Evolutionary conservation across 2,888 invertebrate species (phyloP), one percentile per base, ranked within the genome.

Genomic region (Danaus chrysippus): DNA sequence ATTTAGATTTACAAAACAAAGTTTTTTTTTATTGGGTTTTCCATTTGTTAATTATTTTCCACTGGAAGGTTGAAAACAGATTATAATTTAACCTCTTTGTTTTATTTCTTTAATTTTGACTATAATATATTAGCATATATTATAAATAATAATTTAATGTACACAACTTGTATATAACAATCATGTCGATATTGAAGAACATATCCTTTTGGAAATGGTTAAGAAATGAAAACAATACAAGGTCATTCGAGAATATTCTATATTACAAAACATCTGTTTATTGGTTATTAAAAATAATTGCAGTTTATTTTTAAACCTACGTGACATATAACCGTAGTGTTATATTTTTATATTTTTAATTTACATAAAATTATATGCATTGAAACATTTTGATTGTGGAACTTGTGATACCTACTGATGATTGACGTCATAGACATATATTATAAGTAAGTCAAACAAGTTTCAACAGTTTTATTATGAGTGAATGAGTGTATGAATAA

Each of bases 381-480:
- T 15, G 13, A 46, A 12, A 13, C n/a, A 46, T n/a, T 9, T 46
- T 13, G n/a, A 46, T 17, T 17, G 23, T 34, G 49, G n/a, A 17
- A 49, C 17, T 49, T 17, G 15, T 11, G 17, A 49, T 49, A 46
- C 42, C 56, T 64, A 66, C 59, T 59, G 42, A 15, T 58, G 12
- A 62, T 66, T 66, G 64, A 64, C 66, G 66, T 66, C 66, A 66
- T 62, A 46, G 46, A 60, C 58, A 66, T 62, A 64, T 60, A 62
- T 64, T 62, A 62, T 19, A 63, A 52, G 52, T 58, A 43, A 49
- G 58, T 60, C 15, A 41, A 62, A 59, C 64, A n/a, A 23, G 58
- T 58, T 63, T 59, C n/a, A 63, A 43, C 23, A 53, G 54, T 66
- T 58, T 44, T 56, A 41, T 54, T 56, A 53, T 56, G 12, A 41